Evolutionary conservation across 2,113 vertebrate species (phyloP), one percentile per base, ranked within the genome.

Genomic region (Zosterops borbonicus): DNA sequence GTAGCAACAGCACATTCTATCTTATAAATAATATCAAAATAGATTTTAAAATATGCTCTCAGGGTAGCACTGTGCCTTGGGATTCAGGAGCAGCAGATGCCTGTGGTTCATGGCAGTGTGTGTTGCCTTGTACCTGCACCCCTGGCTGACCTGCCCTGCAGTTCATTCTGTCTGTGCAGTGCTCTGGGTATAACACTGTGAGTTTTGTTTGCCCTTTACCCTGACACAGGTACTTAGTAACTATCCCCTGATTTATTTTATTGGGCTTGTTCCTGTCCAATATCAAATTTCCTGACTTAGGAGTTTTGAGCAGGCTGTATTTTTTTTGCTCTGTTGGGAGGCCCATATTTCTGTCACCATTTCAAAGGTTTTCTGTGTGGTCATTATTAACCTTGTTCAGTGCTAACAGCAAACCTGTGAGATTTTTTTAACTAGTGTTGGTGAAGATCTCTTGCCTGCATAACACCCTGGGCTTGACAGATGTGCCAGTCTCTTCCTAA

Each of bases 171-270:
- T 31, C 69, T 74, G 20, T 28, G 1, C 56, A 50, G 21, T 39
- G 88, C 53, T 17, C 20, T 88, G 71, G 14, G 15, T 41, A 9
- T 1, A 41, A 37, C 25, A 27, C 62, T 37, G 39, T 31, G 68
- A 58, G 56, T 50, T 84, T 63, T 6, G 0, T 80, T 81, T 93
- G 79, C 62, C 55, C 73, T 91, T 87, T 91, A 52, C 83, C 31
- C 60, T 81, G 64, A 75, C 52, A 75, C 37, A 50, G 27, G 42
- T 69, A n/a, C 55, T 83, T 46, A 50, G 50, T 81, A 83, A 63
- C 87, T 24, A 37, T 67, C 76, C 53, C 79, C 60, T 93, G 85
- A 93, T 93, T 94, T 87, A 68, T 92, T 65, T 25, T 35, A 25
- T 5, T 31, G 7, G 86, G 24, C 69, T 84, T 56, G 6, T 76